phyloP scores from a whole-genome alignment of 1,140 invertebrate genomes.

The Drosophila ficusphila region DNA sequence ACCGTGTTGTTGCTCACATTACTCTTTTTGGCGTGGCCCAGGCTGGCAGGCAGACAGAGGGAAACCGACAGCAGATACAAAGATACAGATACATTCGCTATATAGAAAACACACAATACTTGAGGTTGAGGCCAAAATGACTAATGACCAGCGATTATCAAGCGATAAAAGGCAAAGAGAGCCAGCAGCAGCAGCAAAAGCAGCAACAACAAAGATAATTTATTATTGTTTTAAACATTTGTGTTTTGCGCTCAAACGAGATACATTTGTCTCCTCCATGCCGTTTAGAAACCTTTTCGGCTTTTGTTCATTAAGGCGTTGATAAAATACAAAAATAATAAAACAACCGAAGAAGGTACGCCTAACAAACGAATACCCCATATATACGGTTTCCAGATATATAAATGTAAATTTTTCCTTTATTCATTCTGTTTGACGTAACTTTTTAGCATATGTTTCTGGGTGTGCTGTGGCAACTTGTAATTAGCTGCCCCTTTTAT shows the following conservation, averaged over 20 bases:
- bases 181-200: conserved; percentile 33
- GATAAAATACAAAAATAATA: conserved; percentile 12
- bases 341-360: conserved; percentile 32
- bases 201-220: conserved; percentile 67
- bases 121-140: conserved; percentile 81
- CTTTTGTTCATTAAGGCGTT: conserved; percentile 77
- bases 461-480: conserved; percentile 48
- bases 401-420: conserved; percentile 47
- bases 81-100: conserved; percentile 74
- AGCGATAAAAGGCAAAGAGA: conserved; percentile 80
- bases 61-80: conserved; percentile 51
- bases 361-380: conserved; percentile 18
- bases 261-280: conserved; percentile 75
- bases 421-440: conserved; percentile 5
- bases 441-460: conserved; percentile 53
- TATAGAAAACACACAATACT: conserved; percentile 76
- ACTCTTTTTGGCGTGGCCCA: conserved; percentile 76
- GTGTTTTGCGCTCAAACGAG: conserved; percentile 81
- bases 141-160: conserved; percentile 83
- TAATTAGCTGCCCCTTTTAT: conserved; percentile 79
- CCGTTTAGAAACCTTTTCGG: conserved; percentile 34
- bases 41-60: conserved; percentile 29
- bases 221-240: conserved; percentile 83
- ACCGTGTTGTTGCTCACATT: conserved; percentile 78
- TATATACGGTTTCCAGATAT: conserved; percentile 22